Conservation (phyloP, 1,140 invertebrate species). For the Bombus confusus region DNA sequence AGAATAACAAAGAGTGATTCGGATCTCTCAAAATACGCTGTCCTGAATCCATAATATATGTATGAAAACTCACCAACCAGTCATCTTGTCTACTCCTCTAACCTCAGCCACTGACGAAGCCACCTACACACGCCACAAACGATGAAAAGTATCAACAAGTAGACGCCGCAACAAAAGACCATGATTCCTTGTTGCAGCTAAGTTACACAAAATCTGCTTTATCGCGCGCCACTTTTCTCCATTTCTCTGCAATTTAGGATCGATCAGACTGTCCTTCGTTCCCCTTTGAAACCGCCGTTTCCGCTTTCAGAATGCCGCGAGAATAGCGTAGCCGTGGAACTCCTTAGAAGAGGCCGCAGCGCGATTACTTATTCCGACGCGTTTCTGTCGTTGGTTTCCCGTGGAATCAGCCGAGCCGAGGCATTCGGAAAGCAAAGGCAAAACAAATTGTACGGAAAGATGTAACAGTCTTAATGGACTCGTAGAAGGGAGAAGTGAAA, state of each 20-base stretch:
- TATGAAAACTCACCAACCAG: too few relatives aligned
- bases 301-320: too few relatives aligned
- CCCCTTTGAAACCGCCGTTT: not conserved
- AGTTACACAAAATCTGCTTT: not conserved
- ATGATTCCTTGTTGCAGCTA: not conserved
- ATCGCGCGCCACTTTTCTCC: not conserved
- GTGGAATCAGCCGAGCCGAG: slow-evolving; percentile 34
- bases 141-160: not conserved
- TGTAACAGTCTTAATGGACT: slow-evolving; percentile 65
- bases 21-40: too few relatives aligned
- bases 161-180: not conserved
- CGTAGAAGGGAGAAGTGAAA: slow-evolving; percentile 43
- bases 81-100: not conserved
- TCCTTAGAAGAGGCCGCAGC: slow-evolving; percentile 6
- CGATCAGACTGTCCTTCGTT: not conserved
- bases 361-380: slow-evolving; percentile 53
- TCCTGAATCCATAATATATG: too few relatives aligned
- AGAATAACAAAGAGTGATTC: too few relatives aligned
- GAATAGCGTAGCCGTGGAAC: not conserved
- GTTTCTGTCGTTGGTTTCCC: slow-evolving; percentile 35
- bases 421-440: slow-evolving; percentile 48
- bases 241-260: slow-evolving; percentile 1
- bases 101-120: not conserved
- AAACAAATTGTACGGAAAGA: slow-evolving; percentile 70
- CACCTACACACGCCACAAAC: not conserved